A percentile compares a stretch with the other conserved stretches of the same genome.
Conservation (phyloP, 2,113 vertebrate genomes). For the Perca fluviatilis region DNA sequence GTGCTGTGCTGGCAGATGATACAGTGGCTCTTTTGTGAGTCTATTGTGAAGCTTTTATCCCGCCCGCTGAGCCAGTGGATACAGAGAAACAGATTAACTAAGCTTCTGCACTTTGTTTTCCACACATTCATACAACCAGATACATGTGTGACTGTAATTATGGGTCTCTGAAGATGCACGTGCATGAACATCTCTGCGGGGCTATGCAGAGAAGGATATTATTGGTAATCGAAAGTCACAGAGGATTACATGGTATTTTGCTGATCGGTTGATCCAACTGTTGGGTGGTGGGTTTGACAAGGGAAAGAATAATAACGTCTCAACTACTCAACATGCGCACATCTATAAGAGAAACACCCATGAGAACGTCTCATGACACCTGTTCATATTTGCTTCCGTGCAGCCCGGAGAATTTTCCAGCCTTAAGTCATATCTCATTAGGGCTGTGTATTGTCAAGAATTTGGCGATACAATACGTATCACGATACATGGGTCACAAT, state of each 20-base stretch:
- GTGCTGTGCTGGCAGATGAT: constrained; percentile 59
- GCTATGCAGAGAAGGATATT: no score
- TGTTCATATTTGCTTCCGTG: neutral
- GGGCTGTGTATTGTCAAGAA: no score
- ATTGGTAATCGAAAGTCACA: no score
- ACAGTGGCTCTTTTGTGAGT: constrained; percentile 73
- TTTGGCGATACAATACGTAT: no score
- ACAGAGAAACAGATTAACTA: constrained; percentile 55
- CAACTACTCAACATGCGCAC: neutral
- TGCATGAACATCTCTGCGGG: neutral
- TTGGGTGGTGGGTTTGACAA: no score
- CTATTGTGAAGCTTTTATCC: constrained; percentile 48
- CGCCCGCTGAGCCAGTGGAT: constrained; percentile 54
- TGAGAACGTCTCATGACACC: neutral
- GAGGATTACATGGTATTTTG: no score
- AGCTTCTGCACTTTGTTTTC: constrained; percentile 61
- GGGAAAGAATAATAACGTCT: no score
- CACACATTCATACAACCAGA: constrained; percentile 42
- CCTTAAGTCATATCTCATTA: neutral
- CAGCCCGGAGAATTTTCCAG: neutral
- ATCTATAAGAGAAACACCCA: no score
- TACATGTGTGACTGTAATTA: neutral
- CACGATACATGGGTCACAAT: no score
- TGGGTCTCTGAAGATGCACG: neutral
- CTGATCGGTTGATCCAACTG: no score